Evolutionary conservation across 2,888 invertebrate genomes (phyloP), one percentile per base, ranked within the genome.

Genomic region (Galerucella pusilla): DNA sequence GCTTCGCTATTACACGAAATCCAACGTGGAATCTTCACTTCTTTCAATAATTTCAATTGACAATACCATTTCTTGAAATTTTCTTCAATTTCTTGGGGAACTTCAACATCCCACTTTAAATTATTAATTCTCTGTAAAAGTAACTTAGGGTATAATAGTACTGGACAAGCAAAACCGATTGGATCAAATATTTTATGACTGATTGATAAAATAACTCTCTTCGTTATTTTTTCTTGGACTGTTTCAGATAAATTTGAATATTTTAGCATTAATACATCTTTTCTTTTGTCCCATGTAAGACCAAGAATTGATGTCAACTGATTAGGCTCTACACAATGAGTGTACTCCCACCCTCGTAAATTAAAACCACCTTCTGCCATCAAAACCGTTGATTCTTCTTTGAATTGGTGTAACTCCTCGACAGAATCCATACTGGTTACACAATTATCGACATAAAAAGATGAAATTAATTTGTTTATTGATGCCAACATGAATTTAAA

Each of bases 131-230:
- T 63, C 42, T 63, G 25, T 28, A 63, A n/a, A 2, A 63, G 28
- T 25, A 63, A 35, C n/a, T 42, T 16, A 25, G 63, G 63, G 7
- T n/a, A 25, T 14, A 63, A n/a, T 25, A 35, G 28, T 28, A 63
- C 6, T 14, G 63, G 63, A 63, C 63, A 25, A n/a, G 28, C n/a
- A 63, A 25, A 63, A 63, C 63, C 63, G 42, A 63, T 63, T n/a
- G 63, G 63, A 25, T 63, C 35, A 35, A 63, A 63, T 63, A 63
- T 63, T 63, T 63, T 28, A 63, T 63, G 35, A 63, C 35, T 42
- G 42, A 63, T 35, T 11, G 63, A 63, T 25, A 63, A 25, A 63
- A 16, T 63, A 20, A 14, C 42, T 2, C 63, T 16, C 42, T 63
- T 63, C 28, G 11, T 12, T 49, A 14, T 20, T 14, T 49, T 49